Percentiles rank a stretch among this genome's conserved stretches.
These are phyloP conservation scores for Setophaga petechia DNA, from an alignment of 2,113 vertebrate genomes.

Conservation along the genomic window DNA sequence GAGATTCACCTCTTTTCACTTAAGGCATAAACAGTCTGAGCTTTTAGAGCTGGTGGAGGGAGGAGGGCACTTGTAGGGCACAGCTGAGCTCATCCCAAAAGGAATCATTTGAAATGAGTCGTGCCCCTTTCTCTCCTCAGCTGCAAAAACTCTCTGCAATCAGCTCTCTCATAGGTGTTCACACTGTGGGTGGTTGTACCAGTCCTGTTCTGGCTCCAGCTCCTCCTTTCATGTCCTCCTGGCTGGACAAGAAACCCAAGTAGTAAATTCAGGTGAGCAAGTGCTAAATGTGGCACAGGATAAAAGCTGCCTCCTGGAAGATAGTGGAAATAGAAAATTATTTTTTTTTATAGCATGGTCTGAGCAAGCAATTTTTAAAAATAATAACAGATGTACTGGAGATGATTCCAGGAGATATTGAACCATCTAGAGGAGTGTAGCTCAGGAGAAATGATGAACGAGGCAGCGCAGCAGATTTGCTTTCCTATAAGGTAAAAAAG, in stretches of 20 bases:
- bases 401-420: slow-evolving; percentile 27
- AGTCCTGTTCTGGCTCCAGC: neutral
- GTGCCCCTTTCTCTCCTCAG: neutral
- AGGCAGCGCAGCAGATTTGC: neutral
- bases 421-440: neutral
- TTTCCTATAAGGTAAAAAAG: neutral
- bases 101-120: neutral
- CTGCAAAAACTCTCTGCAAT: neutral
- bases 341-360: neutral
- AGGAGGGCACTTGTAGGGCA: neutral
- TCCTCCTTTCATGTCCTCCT: neutral
- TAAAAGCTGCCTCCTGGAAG: neutral
- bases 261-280: neutral
- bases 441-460: neutral
- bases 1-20: neutral
- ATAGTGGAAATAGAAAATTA: neutral
- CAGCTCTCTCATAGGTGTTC: neutral
- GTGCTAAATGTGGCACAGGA: neutral
- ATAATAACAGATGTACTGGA: neutral
- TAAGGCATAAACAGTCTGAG: accelerated
- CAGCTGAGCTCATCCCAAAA: neutral
- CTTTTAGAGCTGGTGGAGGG: neutral
- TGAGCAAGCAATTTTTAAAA: slow-evolving; percentile 11
- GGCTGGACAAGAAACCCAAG: neutral
- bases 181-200: neutral